phyloP scores from a whole-genome alignment of 2,888 invertebrate genomes.

The Lumbricus terrestris region DNA sequence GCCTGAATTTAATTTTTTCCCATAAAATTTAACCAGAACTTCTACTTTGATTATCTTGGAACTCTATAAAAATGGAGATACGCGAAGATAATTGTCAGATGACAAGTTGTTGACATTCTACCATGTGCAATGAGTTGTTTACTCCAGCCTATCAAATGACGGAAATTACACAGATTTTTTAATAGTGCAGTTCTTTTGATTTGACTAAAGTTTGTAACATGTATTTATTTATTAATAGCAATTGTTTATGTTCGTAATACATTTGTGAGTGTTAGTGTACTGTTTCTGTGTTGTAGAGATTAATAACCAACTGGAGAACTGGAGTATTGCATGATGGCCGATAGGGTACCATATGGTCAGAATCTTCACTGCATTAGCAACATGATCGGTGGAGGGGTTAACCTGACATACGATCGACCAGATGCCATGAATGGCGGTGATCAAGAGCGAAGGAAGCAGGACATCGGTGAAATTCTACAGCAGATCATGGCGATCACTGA shows the following conservation, averaged over 20 bases:
- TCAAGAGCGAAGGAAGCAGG: constrained; percentile 64
- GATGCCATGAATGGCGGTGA: constrained; percentile 27
- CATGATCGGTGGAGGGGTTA: constrained; percentile 25
- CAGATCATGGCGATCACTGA: constrained; percentile 99
- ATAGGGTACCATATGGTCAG: constrained; percentile 21
- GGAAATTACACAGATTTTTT: too few species aligned
- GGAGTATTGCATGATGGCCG: constrained; percentile 19
- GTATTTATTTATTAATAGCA: too few species aligned
- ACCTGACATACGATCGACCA: constrained; percentile 20
- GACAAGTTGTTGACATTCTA: too few species aligned
- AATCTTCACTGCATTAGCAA: constrained; percentile 27
- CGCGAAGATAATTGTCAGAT: too few species aligned
- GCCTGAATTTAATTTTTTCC: too few species aligned
- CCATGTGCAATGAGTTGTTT: too few species aligned
- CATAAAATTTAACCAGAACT: too few species aligned
- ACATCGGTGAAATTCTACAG: constrained; percentile 94
- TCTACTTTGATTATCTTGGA: too few species aligned
- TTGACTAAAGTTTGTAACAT: not conserved
- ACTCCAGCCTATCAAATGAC: too few species aligned
- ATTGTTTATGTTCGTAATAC: too few species aligned
- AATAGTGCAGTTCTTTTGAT: not conserved
- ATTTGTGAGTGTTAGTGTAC: not conserved
- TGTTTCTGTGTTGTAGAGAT: not conserved
- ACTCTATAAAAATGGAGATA: too few species aligned
- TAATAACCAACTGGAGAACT: not conserved